A percentile compares a stretch with the other conserved stretches of the same genome.
phyloP scores from a whole-genome alignment of 1,140 invertebrate genomes.

The Drosophila busckii region DNA sequence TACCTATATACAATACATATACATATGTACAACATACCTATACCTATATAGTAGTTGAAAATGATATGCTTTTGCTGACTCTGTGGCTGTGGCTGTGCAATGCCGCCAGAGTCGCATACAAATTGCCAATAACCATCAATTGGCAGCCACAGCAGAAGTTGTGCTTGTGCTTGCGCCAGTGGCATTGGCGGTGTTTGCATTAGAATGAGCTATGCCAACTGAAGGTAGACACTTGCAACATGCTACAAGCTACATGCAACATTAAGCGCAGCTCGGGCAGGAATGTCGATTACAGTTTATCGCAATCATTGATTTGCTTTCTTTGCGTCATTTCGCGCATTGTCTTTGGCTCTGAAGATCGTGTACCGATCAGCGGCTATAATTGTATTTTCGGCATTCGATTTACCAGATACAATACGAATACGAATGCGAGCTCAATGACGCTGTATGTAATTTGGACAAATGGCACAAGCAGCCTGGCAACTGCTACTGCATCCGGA shows the following conservation, averaged over 20 bases:
- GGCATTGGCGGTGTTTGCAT: slow-evolving; percentile 51
- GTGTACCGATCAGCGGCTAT: slow-evolving; percentile 59
- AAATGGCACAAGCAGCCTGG: slow-evolving; percentile 52
- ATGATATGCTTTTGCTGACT: slow-evolving; percentile 56
- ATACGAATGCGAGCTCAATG: slow-evolving; percentile 19
- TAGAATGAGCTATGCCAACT: slow-evolving; percentile 60
- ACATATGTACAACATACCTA: too few species aligned
- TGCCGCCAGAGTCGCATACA: slow-evolving; percentile 46
- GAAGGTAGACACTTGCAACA: neutral
- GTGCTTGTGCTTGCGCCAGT: slow-evolving; percentile 20
- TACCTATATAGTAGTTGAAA: too few species aligned
- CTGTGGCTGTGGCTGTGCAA: slow-evolving; percentile 2
- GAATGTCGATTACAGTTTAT: slow-evolving; percentile 61
- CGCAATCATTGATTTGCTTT: slow-evolving; percentile 50
- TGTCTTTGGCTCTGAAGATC: slow-evolving; percentile 31
- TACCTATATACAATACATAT: too few species aligned
- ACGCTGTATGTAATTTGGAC: slow-evolving; percentile 36
- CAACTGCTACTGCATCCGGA: slow-evolving; percentile 25
- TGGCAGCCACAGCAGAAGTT: slow-evolving; percentile 39
- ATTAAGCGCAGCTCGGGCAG: slow-evolving; percentile 4
- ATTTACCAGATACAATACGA: slow-evolving; percentile 44
- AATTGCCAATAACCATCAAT: slow-evolving; percentile 77
- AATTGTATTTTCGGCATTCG: slow-evolving; percentile 71
- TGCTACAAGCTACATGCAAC: neutral
- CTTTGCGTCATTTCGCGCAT: slow-evolving; percentile 16